Conservation (phyloP, 1,140 invertebrate species). For the Caenorhabditis briggsae region DNA sequence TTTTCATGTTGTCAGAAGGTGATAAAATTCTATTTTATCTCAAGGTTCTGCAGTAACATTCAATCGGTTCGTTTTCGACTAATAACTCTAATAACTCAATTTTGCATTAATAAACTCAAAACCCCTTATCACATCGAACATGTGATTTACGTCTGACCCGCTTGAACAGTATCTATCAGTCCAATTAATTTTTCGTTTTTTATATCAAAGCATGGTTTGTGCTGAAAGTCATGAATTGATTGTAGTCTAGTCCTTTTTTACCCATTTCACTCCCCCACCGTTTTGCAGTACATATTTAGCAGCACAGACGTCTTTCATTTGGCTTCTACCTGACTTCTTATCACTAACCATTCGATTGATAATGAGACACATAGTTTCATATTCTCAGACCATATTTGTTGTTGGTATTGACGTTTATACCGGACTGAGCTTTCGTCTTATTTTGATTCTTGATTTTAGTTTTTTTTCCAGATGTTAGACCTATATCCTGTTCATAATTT, state of each 20-base stretch:
- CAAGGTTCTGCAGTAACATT: too few species aligned
- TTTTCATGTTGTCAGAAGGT: too few species aligned
- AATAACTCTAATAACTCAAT: too few species aligned
- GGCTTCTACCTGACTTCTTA: conserved; percentile 23
- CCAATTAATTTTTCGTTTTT: neutral
- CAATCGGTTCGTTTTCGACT: too few species aligned
- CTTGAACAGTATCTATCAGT: neutral
- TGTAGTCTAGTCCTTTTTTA: neutral
- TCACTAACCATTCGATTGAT: conserved; percentile 31
- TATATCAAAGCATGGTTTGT: neutral
- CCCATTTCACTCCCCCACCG: neutral
- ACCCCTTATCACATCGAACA: neutral
- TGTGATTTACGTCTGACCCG: neutral
- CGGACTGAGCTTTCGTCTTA: neutral
- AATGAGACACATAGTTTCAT: conserved; percentile 44
- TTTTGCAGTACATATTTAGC: conserved; percentile 23
- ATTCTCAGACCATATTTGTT: conserved; percentile 56
- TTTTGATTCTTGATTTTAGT: neutral
- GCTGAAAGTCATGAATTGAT: neutral
- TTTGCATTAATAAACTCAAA: too few species aligned
- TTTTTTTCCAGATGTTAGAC: conserved; percentile 24
- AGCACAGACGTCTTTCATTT: conserved; percentile 12
- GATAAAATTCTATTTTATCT: too few species aligned
- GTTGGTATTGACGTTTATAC: neutral
- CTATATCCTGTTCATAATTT: conserved; percentile 63